A percentile compares a stretch with the other conserved stretches of the same genome.
Evolutionary conservation across 2,113 vertebrate species (phyloP).

Genomic region (Sander lucioperca): DNA sequence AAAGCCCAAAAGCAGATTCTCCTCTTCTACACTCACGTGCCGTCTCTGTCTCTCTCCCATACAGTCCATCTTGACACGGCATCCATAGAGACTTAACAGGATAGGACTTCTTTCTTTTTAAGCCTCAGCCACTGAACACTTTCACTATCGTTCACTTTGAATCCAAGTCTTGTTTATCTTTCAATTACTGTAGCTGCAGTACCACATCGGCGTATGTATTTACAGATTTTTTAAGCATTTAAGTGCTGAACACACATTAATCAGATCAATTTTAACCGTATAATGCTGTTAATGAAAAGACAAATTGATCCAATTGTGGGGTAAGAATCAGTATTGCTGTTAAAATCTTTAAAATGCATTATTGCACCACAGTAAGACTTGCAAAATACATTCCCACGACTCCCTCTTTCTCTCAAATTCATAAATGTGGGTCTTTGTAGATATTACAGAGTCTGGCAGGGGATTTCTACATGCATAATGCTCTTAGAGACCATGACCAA

Average conservation of each 20-base stretch:
- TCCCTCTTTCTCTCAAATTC: neutral
- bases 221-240: neutral
- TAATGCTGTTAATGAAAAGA: neutral
- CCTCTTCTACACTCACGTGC: conserved; percentile 22
- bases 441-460: conserved; percentile 42
- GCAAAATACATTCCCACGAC: neutral
- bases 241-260: neutral
- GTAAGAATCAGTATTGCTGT: neutral
- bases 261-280: neutral
- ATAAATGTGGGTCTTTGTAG: conserved; percentile 18
- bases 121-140: conserved; percentile 1
- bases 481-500: conserved; percentile 52
- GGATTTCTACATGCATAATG: conserved; percentile 51
- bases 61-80: neutral
- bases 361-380: neutral
- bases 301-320: neutral
- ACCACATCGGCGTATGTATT: neutral
- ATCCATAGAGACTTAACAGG: neutral
- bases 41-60: neutral
- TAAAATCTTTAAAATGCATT: conserved; percentile 5
- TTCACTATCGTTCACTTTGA: conserved; percentile 5
- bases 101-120: conserved; percentile 6
- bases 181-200: neutral
- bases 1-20: conserved; percentile 57
- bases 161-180: neutral